Evolutionary conservation across 2,797 vertebrate species (phyloP).

Genomic region (Cuculus canorus): DNA sequence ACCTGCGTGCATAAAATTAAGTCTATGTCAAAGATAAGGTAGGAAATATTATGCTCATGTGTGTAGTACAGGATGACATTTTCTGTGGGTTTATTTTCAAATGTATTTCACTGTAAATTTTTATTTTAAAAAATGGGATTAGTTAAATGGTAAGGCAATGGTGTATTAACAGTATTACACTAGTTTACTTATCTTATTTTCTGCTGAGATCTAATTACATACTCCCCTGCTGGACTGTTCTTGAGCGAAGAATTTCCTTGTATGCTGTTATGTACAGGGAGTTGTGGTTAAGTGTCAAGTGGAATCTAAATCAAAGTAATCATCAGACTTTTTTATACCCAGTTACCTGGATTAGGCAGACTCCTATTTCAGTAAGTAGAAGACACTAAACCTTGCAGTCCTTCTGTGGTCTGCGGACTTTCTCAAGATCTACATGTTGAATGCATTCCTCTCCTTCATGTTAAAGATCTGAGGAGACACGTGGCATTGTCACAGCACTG

Average conservation of each 20-base stretch:
- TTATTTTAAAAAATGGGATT: neutral
- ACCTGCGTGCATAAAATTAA: neutral
- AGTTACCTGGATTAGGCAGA: neutral
- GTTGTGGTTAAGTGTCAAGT: neutral
- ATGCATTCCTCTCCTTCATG: neutral
- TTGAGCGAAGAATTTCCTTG: constrained; percentile 17
- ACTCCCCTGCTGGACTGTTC: neutral
- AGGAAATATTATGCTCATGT: neutral
- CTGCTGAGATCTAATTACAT: neutral
- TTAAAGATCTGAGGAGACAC: neutral
- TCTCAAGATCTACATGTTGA: neutral
- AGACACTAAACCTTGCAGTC: neutral
- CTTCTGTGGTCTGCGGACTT: neutral
- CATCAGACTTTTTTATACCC: neutral
- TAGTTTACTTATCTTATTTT: neutral
- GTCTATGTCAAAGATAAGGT: neutral
- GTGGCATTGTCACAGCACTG: neutral
- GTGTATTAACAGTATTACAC: neutral
- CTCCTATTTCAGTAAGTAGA: neutral
- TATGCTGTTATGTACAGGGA: neutral
- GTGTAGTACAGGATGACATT: neutral
- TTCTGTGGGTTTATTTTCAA: neutral
- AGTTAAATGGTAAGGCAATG: neutral
- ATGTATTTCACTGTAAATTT: neutral
- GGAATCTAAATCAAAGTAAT: constrained; percentile 19